Percentiles rank a stretch among this genome's conserved stretches.
Conservation (phyloP, 2,797 vertebrate genomes). For the Sebastiscus tertius region DNA sequence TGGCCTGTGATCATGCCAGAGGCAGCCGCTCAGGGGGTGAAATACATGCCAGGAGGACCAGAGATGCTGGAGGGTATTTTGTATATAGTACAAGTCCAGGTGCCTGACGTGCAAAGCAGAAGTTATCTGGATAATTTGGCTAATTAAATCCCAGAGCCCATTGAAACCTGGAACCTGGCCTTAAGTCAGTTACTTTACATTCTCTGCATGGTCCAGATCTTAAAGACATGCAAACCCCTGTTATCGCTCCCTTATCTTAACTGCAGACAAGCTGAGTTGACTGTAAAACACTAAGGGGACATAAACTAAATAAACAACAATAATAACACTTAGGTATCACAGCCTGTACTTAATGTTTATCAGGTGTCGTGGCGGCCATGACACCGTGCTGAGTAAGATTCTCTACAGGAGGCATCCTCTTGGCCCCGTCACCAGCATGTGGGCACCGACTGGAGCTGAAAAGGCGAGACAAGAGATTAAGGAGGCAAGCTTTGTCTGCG, state of each 20-base stretch:
- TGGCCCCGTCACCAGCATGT: conserved; percentile 83
- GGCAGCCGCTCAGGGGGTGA: conserved; percentile 64
- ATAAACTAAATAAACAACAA: conserved; percentile 75
- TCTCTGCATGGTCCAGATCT: conserved; percentile 6
- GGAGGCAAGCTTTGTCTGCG: conserved; percentile 80
- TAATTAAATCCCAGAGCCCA: conserved; percentile 15
- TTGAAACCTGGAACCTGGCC: background rate
- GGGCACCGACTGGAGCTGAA: conserved; percentile 79
- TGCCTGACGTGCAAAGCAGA: background rate
- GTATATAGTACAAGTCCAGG: background rate
- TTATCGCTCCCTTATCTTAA: background rate
- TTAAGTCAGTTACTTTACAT: background rate
- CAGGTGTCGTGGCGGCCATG: conserved; percentile 83
- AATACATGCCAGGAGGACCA: conserved; percentile 19
- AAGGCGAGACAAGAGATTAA: conserved; percentile 87
- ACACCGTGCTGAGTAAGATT: conserved; percentile 90
- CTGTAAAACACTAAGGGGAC: conserved; percentile 65
- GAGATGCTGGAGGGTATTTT: conserved; percentile 31
- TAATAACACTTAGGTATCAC: conserved; percentile 82
- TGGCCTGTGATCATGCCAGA: conserved; percentile 86
- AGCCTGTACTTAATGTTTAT: conserved; percentile 88
- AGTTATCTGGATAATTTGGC: background rate
- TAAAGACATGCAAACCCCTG: background rate
- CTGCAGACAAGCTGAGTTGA: conserved; percentile 63
- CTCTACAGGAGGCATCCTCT: conserved; percentile 86